Percentiles rank a stretch among this genome's conserved stretches.
Evolutionary conservation across 2,113 vertebrate species (phyloP).

Genomic region (Geococcyx californianus): DNA sequence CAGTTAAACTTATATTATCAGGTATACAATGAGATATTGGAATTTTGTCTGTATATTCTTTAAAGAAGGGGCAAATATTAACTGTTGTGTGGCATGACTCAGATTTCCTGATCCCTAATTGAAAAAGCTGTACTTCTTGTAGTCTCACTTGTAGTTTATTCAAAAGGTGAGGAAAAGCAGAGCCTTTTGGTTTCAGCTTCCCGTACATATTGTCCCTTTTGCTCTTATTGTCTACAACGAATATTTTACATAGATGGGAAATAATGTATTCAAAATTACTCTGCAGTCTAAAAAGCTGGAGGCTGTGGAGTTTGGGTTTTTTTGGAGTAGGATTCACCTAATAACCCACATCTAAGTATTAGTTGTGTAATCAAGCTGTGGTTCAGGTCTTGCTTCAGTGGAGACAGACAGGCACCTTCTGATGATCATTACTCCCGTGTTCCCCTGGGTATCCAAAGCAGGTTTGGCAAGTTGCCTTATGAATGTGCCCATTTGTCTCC

Average conservation of each 20-base stretch:
- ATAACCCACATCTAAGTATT: background rate
- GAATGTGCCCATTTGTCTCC: background rate
- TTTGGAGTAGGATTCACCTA: background rate
- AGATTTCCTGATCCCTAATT: background rate
- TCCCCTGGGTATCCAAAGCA: background rate
- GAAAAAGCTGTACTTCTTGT: background rate
- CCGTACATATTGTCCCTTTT: background rate
- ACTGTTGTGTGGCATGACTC: background rate
- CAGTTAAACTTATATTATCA: background rate
- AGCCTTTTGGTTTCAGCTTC: background rate
- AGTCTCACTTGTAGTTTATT: background rate
- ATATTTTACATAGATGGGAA: background rate
- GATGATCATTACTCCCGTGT: background rate
- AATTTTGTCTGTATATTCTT: background rate
- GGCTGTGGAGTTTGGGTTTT: background rate
- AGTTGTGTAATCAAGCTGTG: background rate
- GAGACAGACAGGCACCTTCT: background rate
- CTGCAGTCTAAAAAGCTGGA: background rate
- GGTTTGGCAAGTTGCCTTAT: background rate
- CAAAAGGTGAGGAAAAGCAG: background rate
- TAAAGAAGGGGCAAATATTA: background rate
- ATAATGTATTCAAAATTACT: background rate
- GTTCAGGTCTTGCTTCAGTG: background rate
- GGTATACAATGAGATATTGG: rapidly evolving
- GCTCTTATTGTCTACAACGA: background rate